These are phyloP conservation scores for Saccopteryx bilineata DNA, from an alignment of 2,113 vertebrate genomes.

Conservation along the genomic window DNA sequence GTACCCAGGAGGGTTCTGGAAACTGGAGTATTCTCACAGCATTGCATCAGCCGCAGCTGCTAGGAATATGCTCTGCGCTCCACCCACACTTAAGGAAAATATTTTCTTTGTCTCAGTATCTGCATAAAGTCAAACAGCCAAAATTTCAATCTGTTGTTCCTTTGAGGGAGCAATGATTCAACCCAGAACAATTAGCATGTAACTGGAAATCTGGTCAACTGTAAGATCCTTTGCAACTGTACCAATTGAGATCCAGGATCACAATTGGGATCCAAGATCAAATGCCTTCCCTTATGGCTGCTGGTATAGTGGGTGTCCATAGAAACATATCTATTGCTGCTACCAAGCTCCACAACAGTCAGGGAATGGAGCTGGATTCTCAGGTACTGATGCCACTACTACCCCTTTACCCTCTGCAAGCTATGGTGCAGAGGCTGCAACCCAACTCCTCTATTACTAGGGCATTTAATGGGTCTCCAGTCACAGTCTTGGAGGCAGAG, in stretches of 20 bases:
- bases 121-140: neutral
- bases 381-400: neutral
- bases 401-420: too few species aligned
- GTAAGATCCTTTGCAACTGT: neutral
- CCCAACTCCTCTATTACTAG: neutral
- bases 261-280: neutral
- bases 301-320: neutral
- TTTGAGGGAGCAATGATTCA: conserved; percentile 30
- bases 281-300: neutral
- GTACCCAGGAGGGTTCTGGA: too few species aligned
- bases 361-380: neutral
- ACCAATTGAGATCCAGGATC: neutral
- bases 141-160: conserved; percentile 24
- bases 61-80: too few species aligned
- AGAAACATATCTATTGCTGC: neutral
- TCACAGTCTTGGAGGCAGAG: neutral
- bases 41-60: too few species aligned
- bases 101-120: neutral
- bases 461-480: neutral
- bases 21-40: too few species aligned
- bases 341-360: neutral
- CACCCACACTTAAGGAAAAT: neutral
- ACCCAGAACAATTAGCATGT: neutral
- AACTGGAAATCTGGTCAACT: conserved; percentile 51
- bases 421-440: neutral